These are phyloP conservation scores for Scaptomyza reducta DNA, from an alignment of 2,888 invertebrate genomes.

Conservation along the genomic window DNA sequence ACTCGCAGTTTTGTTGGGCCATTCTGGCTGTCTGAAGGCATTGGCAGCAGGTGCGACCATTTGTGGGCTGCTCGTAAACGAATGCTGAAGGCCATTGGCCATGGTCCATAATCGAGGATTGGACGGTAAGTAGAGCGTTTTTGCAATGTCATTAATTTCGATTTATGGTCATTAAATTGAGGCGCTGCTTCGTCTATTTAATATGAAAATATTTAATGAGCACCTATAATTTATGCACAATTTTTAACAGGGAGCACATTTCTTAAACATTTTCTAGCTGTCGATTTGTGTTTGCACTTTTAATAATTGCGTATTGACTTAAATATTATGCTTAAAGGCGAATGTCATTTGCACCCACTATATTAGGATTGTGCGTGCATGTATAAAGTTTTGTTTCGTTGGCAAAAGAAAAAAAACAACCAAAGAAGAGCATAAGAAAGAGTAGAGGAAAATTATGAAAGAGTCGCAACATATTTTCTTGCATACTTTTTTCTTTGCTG, in stretches of 20 bases:
- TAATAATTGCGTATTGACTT: slow-evolving; percentile 60
- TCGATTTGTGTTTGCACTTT: slow-evolving; percentile 63
- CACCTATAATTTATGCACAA: slow-evolving; percentile 69
- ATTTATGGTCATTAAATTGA: slow-evolving; percentile 78
- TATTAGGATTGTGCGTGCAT: not conserved
- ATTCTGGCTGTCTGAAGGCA: slow-evolving; percentile 8
- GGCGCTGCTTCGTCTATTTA: slow-evolving; percentile 46
- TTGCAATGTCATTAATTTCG: slow-evolving; percentile 74
- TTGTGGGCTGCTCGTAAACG: slow-evolving; percentile 62
- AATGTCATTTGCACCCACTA: slow-evolving; percentile 14
- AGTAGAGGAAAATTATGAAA: slow-evolving; percentile 70
- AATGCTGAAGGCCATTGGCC: slow-evolving; percentile 33
- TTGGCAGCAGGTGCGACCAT: slow-evolving; percentile 67
- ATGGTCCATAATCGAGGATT: slow-evolving; percentile 26
- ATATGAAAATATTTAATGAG: slow-evolving; percentile 72
- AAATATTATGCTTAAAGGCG: slow-evolving; percentile 60
- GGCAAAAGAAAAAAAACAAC: not conserved
- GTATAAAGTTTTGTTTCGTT: slow-evolving; percentile 54
- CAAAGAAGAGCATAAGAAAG: slow-evolving; percentile 9
- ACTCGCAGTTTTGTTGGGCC: slow-evolving; percentile 49
- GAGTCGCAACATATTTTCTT: slow-evolving; percentile 78
- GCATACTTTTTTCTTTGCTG: slow-evolving; percentile 68
- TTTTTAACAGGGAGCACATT: slow-evolving; percentile 27
- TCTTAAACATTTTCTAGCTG: slow-evolving; percentile 25
- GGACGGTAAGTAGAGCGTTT: slow-evolving; percentile 20